Base-by-base conservation (phyloP, 2,888 invertebrate genomes). In the Stomorhina lunata region DNA sequence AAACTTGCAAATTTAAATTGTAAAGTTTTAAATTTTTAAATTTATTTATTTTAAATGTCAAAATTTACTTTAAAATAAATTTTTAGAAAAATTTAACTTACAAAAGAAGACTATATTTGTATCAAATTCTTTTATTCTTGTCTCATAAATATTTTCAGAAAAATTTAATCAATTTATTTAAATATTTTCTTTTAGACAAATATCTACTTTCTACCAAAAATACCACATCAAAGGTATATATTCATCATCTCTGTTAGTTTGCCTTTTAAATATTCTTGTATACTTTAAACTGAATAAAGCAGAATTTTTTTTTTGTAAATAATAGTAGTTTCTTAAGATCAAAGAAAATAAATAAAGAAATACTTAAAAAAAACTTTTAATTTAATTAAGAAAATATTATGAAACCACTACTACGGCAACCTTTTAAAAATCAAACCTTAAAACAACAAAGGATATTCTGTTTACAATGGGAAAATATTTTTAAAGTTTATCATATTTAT, bases 311-410 rank as follows among this genome's bases (percentile, higher is more conserved):
- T 59, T 15, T 1, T 37, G 32, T 4, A 25, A 32, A 66, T 37
- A 53, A n/a, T 25, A 50, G n/a, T 66, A 50, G n/a, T 66, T 50
- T 50, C n/a, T 15, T 37, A 15, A 50, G 10, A 69, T 45, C 32
- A 71, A 71, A 59, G 12, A 10, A 37, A 57, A 57, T 0, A 5
- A 40, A n/a, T n/a, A n/a, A n/a, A n/a, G n/a, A 43, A 59, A 45
- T 15, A 15, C 0, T 20, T 7, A 45, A n/a, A 3, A 0, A 57
- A 22, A 57, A 69, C 29, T 55, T 69, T 69, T 57, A 27, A 59
- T 71, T 71, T 59, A 71, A 57, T 32, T 71, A 57, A 71, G 20
- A 45, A 66, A 37, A 66, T n/a, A 66, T 25, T 32, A 37, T 32
- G 2, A 50, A 66, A 66, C 66, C 34, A 66, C 34, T 25, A 17